These are phyloP conservation scores for Taurulus bubalis DNA, from an alignment of 2,113 vertebrate genomes.

Conservation along the genomic window DNA sequence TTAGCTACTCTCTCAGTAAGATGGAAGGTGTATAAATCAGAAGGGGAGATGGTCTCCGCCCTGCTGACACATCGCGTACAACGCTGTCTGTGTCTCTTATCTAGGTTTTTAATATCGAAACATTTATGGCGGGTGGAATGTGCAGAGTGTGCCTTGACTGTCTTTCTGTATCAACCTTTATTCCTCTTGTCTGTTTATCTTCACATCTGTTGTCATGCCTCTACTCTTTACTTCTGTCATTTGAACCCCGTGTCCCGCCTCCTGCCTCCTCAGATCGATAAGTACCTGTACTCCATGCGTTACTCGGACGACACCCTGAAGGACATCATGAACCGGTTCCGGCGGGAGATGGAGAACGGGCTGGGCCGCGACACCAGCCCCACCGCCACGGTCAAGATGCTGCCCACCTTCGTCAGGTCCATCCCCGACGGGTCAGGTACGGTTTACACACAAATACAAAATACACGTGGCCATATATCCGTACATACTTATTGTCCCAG, in stretches of 20 bases:
- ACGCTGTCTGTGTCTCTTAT: no score
- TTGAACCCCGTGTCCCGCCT: neutral
- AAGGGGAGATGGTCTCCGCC: no score
- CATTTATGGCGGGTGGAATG: no score
- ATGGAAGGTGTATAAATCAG: no score
- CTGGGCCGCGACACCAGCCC: slow-evolving; percentile 91
- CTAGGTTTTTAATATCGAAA: no score
- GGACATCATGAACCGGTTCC: slow-evolving; percentile 93
- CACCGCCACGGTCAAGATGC: slow-evolving; percentile 94
- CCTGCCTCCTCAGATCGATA: slow-evolving; percentile 89
- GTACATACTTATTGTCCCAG: no score
- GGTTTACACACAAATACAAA: neutral
- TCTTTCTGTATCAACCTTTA: no score
- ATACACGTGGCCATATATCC: no score
- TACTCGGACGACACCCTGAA: slow-evolving; percentile 94
- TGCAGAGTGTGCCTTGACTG: no score
- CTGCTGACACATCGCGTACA: no score
- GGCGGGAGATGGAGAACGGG: slow-evolving; percentile 91
- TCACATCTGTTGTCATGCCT: neutral
- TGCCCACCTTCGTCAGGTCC: slow-evolving; percentile 97
- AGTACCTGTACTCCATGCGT: slow-evolving; percentile 96
- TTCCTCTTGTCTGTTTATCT: no score
- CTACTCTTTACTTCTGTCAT: neutral
- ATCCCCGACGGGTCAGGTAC: slow-evolving; percentile 96
- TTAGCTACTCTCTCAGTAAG: neutral